Conservation (phyloP, 2,797 vertebrate genomes). For the Harpagifer antarcticus region DNA sequence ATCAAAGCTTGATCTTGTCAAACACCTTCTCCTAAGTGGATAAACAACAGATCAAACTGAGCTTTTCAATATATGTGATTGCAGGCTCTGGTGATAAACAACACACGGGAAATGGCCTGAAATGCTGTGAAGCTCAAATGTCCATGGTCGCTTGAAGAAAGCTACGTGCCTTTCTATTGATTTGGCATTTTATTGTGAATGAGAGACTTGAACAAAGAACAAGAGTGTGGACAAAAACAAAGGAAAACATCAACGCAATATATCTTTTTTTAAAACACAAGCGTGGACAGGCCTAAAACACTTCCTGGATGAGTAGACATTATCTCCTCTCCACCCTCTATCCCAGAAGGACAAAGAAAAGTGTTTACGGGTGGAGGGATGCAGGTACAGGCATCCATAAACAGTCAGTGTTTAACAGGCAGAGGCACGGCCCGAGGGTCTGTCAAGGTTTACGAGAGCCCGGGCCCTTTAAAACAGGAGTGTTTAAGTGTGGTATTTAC, state of each 20-base stretch:
- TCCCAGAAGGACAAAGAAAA: constrained; percentile 63
- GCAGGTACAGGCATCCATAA: constrained; percentile 68
- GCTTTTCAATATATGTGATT: constrained; percentile 10
- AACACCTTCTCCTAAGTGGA: neutral
- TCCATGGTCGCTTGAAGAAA: neutral
- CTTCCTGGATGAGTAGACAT: constrained; percentile 20
- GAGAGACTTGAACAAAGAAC: neutral
- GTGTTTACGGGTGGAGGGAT: constrained; percentile 60
- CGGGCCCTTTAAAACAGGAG: constrained; percentile 62
- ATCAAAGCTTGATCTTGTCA: neutral
- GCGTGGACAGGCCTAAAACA: neutral
- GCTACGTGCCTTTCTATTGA: neutral
- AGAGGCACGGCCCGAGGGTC: constrained; percentile 49
- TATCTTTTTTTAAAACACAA: neutral
- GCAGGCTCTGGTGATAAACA: constrained; percentile 12
- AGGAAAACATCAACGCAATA: neutral
- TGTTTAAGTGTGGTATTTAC: constrained; percentile 78
- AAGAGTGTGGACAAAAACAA: neutral
- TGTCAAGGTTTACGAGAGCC: constrained; percentile 69
- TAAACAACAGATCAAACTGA: constrained; percentile 7
- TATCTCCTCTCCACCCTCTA: constrained; percentile 6
- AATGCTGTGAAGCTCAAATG: neutral
- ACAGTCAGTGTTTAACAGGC: constrained; percentile 71
- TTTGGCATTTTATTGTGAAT: neutral
- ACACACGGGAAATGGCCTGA: neutral